A percentile compares a stretch with the other conserved stretches of the same genome.
phyloP scores from a whole-genome alignment of 2,797 vertebrate species.

The Chrosomus eos region DNA sequence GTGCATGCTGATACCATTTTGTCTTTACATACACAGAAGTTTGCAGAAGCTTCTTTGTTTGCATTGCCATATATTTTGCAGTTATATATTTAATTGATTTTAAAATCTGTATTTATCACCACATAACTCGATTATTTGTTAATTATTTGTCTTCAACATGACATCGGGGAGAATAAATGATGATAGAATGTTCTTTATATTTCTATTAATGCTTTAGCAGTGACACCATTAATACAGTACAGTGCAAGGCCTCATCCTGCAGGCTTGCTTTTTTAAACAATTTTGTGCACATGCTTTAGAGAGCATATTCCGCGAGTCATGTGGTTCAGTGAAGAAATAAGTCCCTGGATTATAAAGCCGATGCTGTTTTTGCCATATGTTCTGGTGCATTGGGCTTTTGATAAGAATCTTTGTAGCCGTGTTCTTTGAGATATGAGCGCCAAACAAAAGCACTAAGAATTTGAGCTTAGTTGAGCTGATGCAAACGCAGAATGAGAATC shows the following conservation, averaged over 20 bases:
- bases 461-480: not conserved
- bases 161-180: not conserved
- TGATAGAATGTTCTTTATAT: not conserved
- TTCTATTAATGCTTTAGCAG: not conserved
- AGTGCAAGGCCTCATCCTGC: not conserved
- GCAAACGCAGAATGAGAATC: not conserved
- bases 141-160: not conserved
- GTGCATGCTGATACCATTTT: not conserved
- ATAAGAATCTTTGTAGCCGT: not conserved
- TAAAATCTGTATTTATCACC: not conserved
- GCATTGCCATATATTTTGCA: not conserved
- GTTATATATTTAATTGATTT: not conserved
- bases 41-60: not conserved
- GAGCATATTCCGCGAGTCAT: constrained; percentile 5
- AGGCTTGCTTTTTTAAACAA: constrained; percentile 13
- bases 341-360: not conserved
- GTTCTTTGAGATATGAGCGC: not conserved
- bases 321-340: constrained; percentile 16
- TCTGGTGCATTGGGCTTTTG: not conserved
- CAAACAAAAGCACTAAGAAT: not conserved
- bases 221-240: not conserved
- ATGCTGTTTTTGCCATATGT: constrained; percentile 23
- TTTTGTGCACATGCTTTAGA: not conserved
- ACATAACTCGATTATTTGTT: not conserved
- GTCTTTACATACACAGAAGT: not conserved